Evolutionary conservation across 2,888 invertebrate genomes (phyloP), one percentile per base, ranked within the genome.

Genomic region (Eupeodes luniger): DNA sequence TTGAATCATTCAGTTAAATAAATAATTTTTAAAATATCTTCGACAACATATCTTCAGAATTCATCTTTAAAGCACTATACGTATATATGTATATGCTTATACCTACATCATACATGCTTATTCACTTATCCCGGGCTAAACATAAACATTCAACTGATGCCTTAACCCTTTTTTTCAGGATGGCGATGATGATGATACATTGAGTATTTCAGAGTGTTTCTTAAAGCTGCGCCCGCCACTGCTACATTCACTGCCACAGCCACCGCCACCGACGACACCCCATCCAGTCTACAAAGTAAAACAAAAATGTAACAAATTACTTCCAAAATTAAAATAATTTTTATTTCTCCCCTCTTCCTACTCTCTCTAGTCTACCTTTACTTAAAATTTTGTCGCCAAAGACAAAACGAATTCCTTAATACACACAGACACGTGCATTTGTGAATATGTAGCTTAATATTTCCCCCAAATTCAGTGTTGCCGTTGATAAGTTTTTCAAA

Each of bases 311-410:
- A 69, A 83, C 49, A 74, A 81, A 85, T 78, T 79, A 79, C 79
- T 86, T 76, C 59, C 82, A 57, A 70, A 82, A 70, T 80, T 67
- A 80, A 83, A 87, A 72, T 70, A 61, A 76, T 83, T 80, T 69
- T 80, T 69, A 62, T 55, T 51, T 55, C 59, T 55, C 70, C 66
- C 72, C 74, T 75, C 72, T 51, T 36, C 1, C 27, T 27, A 27
- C 27, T 16, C 16, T 53, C 5, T 49, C 5, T 49, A 14, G 5
- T 5, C 5, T 40, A 40, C 40, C 40, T 40, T 7, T 36, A 55
- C 53, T 44, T 11, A 27, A 59, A 80, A 69, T 76, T 79, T 44
- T 83, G 87, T 83, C 83, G 12, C 83, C 79, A 80, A 82, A 80
- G 14, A 44, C 55, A 55, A 70, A 70, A 40, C 19, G 76, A 62